Evolutionary conservation across 2,888 invertebrate genomes (phyloP), one percentile per base, ranked within the genome.

Genomic region (Amiota communis): DNA sequence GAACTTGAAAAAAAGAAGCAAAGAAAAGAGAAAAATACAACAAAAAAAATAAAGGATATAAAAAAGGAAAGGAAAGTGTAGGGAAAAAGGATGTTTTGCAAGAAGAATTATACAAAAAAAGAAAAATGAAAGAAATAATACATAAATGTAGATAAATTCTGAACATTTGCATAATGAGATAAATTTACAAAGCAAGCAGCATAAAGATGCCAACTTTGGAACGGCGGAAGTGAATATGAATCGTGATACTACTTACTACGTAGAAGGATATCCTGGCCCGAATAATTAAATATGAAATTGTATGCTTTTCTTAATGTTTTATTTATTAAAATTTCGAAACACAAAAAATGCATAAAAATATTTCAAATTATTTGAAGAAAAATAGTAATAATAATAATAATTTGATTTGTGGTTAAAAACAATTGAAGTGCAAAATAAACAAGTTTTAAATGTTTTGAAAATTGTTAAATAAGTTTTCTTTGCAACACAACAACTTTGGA

Each of bases 121-220:
- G 13, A 36, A 36, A 36, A 63, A 63, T 46, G 8, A 36, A 6
- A 36, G 36, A 36, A 36, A 36, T 36, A 36, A 36, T 36, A 36
- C 2, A 36, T 17, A 56, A 10, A 12, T 9, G 13, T 36, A 63
- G 23, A 63, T 63, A 63, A 63, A 63, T 63, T 63, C 46, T 75
- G 70, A 70, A 75, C 74, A 75, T 82, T 78, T 83, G 76, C 78
- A 81, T 78, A 76, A 70, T 73, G 36, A 63, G 75, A 76, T 75
- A 73, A 68, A 63, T 63, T 63, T 23, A 20, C 59, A 59, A 59
- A 59, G 23, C 17, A 36, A 6, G 36, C 36, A 0, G 8, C 8
- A 36, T 36, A 36, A 36, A 36, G 36, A 36, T 36, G 59, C 12
- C 17, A 11, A 17, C 23, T 20, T 17, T 20, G 72, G 36, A 71